phyloP scores from a whole-genome alignment of 2,113 vertebrate species.

The Myrmecobius fasciatus region DNA sequence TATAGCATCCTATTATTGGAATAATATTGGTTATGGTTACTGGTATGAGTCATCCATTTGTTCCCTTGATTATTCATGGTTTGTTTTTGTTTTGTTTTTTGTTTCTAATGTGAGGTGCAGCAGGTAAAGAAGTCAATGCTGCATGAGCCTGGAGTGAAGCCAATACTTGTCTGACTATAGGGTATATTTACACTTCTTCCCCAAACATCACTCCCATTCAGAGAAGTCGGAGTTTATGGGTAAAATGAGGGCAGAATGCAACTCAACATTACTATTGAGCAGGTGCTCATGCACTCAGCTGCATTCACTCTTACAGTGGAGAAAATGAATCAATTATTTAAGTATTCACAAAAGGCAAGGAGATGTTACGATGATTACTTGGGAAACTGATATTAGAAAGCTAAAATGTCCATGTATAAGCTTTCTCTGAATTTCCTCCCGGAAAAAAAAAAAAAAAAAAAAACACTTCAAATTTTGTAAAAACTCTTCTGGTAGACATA shows the following conservation, averaged over 20 bases:
- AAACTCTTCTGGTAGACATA: conserved; percentile 27
- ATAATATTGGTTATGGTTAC: conserved; percentile 63
- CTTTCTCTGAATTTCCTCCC: conserved; percentile 59
- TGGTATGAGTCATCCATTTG: conserved; percentile 71
- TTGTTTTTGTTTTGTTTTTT: conserved; percentile 72
- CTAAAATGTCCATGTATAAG: conserved; percentile 40
- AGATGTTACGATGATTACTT: conserved; percentile 48
- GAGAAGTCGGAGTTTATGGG: conserved; percentile 73
- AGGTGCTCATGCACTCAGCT: conserved; percentile 74
- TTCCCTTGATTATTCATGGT: conserved; percentile 74
- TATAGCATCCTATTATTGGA: conserved; percentile 66
- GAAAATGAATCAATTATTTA: conserved; percentile 74
- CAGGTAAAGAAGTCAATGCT: conserved; percentile 78
- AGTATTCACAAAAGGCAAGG: conserved; percentile 62
- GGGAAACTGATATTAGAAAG: conserved; percentile 51
- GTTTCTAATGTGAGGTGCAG: conserved; percentile 59
- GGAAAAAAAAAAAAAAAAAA: too few relatives aligned
- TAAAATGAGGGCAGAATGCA: conserved; percentile 69
- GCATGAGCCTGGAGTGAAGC: conserved; percentile 75
- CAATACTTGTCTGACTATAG: conserved; percentile 72
- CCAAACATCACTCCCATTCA: conserved; percentile 68
- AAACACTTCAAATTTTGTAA: conserved; percentile 46
- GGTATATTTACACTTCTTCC: conserved; percentile 67
- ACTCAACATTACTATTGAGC: conserved; percentile 75
- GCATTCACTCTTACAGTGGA: conserved; percentile 72